Evolutionary conservation across 2,888 invertebrate species (phyloP), one percentile per base, ranked within the genome.

Genomic region (Cyrtodaria siliqua): DNA sequence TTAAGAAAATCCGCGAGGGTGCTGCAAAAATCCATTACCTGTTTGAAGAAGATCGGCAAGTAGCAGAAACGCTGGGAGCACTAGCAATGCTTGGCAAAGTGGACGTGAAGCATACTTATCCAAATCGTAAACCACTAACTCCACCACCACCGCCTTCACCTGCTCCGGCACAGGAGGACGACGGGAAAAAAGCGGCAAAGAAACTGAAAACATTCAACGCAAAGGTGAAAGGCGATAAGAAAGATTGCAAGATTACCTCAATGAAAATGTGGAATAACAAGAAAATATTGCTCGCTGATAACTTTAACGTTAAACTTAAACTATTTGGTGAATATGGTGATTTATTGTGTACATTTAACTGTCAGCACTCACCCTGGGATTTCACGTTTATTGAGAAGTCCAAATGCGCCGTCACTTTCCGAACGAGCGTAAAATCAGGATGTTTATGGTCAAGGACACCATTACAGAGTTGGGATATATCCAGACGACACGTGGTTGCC

Each of bases 121-220:
- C 81, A 2, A 72, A 78, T 23, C 63, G 71, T 24, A 73, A 73
- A 26, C 69, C 68, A 14, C 53, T 24, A 1, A 68, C 78, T 4
- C 81, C 81, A 20, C 71, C 74, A 16, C 68, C 73, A 2, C 81
- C 78, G 0, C 78, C 81, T 2, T 63, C 81, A 26, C 77, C 81
- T 1, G 6, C n/a, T 12, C 68, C 49, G 3, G 60, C 66, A 23
- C 60, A 70, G 20, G 71, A 74, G 12, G 72, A 74, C 23, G 62
- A 69, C n/a, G 75, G 55, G 33, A 73, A 77, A 55, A 80, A 80
- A 49, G 59, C 74, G 14, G 50, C 69, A 1, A 66, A 72, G 55
- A 81, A 81, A 60, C n/a, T 78, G 8, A 81, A 81, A 62, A 67
- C 78, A 3, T 78, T 81, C 47, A 81, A 72, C 49, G 74, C 67